Percentiles rank a stretch among this genome's conserved stretches.
These are phyloP conservation scores for Himalopsyche anomala DNA, from an alignment of 2,888 invertebrate species.

Conservation along the genomic window DNA sequence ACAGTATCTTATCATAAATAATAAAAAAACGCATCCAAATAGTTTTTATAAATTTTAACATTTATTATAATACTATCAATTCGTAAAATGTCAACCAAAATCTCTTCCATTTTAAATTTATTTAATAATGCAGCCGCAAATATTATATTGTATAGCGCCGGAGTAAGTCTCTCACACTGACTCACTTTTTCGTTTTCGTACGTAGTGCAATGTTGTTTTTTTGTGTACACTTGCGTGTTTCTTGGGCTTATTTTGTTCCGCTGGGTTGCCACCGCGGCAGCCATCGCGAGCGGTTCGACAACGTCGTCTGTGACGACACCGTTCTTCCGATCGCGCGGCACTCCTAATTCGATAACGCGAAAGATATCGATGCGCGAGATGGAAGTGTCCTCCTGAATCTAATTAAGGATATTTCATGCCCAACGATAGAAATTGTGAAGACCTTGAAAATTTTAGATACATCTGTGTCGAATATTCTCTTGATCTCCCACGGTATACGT, in stretches of 20 bases:
- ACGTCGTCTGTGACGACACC: conserved; percentile 16
- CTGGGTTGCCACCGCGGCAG: conserved; percentile 28
- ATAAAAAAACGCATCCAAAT: too few relatives aligned
- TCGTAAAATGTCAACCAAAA: too few relatives aligned
- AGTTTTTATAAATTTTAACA: too few relatives aligned
- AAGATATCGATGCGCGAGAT: neutral
- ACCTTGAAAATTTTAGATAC: too few relatives aligned
- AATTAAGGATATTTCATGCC: conserved; percentile 3
- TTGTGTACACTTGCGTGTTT: conserved; percentile 1
- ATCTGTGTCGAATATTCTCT: too few relatives aligned
- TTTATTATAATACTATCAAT: too few relatives aligned
- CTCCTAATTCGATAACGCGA: conserved; percentile 17
- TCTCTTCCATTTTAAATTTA: neutral
- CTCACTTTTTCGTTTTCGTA: conserved; percentile 35
- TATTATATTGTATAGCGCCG: neutral
- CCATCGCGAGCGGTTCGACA: conserved; percentile 24
- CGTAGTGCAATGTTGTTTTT: conserved; percentile 35
- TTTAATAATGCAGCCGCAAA: neutral
- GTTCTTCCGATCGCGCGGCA: neutral
- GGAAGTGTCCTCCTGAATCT: neutral
- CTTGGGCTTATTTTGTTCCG: conserved; percentile 11
- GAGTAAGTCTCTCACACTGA: conserved; percentile 6
- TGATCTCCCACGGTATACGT: too few relatives aligned
- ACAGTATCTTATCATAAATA: too few relatives aligned
- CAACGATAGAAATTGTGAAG: neutral